phyloP scores from a whole-genome alignment of 2,888 invertebrate genomes.

The Lasioglossum oenotherae region DNA sequence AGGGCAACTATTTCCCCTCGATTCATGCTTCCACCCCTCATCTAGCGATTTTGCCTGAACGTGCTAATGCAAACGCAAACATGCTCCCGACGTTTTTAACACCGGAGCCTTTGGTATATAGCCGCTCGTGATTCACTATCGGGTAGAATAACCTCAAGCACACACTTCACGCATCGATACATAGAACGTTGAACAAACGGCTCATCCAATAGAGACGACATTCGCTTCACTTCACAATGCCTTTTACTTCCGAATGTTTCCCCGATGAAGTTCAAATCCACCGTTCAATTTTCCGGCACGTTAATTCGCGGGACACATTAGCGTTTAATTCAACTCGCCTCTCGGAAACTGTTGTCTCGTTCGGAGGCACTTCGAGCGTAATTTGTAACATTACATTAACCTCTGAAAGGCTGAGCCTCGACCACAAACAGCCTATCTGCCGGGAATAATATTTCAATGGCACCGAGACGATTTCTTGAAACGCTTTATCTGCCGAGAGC shows the following conservation, averaged over 20 bases:
- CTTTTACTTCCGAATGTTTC: slow-evolving; percentile 27
- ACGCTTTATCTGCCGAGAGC: neutral
- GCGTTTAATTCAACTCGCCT: neutral
- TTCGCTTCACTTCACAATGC: slow-evolving; percentile 7
- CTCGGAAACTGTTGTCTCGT: slow-evolving; percentile 5
- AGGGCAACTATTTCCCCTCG: no score
- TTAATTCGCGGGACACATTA: neutral
- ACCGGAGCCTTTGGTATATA: slow-evolving; percentile 10
- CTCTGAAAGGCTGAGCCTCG: neutral
- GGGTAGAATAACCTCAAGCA: slow-evolving; percentile 45
- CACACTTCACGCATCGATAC: slow-evolving; percentile 27
- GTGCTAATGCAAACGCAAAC: neutral
- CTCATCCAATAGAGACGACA: neutral
- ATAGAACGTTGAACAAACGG: slow-evolving; percentile 7
- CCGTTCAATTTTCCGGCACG: neutral
- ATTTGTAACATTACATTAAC: slow-evolving; percentile 15
- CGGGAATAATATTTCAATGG: neutral
- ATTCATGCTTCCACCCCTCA: no score
- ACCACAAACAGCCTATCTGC: neutral
- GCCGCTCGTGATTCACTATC: slow-evolving; percentile 38
- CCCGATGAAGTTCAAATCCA: neutral
- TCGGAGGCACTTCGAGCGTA: slow-evolving; percentile 15
- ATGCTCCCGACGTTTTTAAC: slow-evolving; percentile 50
- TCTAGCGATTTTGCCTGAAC: neutral
- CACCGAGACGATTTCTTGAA: neutral